Conservation (phyloP, 1,140 invertebrate species). For the Heterodera schachtii region DNA sequence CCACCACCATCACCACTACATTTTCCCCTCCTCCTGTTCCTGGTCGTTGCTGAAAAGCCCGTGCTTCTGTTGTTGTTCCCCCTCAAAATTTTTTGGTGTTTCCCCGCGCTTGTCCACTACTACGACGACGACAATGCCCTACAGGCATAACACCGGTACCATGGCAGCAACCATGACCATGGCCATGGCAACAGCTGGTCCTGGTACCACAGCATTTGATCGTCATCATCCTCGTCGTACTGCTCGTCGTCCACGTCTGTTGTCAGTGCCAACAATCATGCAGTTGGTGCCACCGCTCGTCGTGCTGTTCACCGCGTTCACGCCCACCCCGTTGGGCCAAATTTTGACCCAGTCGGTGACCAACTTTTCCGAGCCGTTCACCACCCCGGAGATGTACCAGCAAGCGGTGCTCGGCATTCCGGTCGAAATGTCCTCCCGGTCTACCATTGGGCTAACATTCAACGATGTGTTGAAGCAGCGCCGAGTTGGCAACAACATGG, state of each 20-base stretch:
- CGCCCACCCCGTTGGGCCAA: slow-evolving; percentile 7
- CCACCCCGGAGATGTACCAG: slow-evolving; percentile 6
- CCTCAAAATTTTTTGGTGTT: neutral
- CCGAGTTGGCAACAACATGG: slow-evolving; percentile 37
- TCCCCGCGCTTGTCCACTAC: neutral
- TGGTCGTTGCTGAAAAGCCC: neutral
- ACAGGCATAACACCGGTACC: neutral
- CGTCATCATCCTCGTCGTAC: too few relatives aligned
- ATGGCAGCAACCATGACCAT: neutral
- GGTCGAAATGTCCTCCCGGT: neutral
- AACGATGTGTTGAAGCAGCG: slow-evolving; percentile 43
- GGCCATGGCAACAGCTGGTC: too few relatives aligned
- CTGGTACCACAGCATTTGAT: too few relatives aligned
- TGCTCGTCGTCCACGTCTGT: too few relatives aligned
- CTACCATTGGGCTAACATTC: slow-evolving; percentile 35
- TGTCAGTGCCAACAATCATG: too few relatives aligned
- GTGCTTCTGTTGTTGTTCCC: neutral
- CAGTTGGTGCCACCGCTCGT: neutral
- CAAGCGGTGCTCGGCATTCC: neutral
- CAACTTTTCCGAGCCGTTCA: slow-evolving; percentile 12
- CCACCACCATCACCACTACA: neutral
- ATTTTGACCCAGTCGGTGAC: slow-evolving; percentile 39
- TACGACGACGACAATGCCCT: neutral
- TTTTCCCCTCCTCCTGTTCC: neutral
- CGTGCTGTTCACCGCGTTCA: neutral